These are phyloP conservation scores for Takifugu rubripes DNA, from an alignment of 2,797 vertebrate species.

Conservation along the genomic window DNA sequence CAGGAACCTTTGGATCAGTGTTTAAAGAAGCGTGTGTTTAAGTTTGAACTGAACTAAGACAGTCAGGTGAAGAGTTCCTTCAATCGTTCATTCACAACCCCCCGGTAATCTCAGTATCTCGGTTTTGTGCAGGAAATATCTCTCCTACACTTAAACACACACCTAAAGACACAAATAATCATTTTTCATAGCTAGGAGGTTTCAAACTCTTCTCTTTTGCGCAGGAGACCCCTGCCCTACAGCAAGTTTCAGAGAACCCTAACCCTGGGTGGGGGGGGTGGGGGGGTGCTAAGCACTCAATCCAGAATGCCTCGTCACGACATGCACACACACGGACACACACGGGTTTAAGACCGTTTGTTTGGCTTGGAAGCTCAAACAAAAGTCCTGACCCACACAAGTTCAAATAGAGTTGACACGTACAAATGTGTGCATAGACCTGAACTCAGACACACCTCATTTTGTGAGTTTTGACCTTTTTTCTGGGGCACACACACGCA, in stretches of 20 bases:
- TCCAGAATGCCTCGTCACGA: conserved; percentile 9
- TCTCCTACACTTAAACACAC: neutral
- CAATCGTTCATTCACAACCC: too few species aligned
- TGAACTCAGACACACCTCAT: conserved; percentile 1
- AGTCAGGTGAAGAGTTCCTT: neutral
- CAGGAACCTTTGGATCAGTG: conserved; percentile 20
- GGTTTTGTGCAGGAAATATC: neutral
- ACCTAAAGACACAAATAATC: conserved; percentile 1
- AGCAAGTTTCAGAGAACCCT: conserved; percentile 28
- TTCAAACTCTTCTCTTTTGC: too few species aligned
- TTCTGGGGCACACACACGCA: conserved; percentile 18
- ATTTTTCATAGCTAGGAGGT: too few species aligned
- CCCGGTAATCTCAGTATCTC: neutral
- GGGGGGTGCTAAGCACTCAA: conserved; percentile 6
- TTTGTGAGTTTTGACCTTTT: conserved; percentile 7
- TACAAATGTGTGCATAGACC: neutral
- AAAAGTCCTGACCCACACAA: conserved; percentile 29
- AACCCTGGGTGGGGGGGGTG: conserved; percentile 13
- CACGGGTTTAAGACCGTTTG: conserved; percentile 25
- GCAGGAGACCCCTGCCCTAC: conserved; percentile 18
- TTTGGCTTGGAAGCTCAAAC: conserved; percentile 31
- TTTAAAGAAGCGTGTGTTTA: conserved; percentile 14
- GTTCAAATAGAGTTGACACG: conserved; percentile 52
- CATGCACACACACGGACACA: conserved; percentile 25
- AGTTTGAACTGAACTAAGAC: neutral